These are phyloP conservation scores for Alloplasta piceator DNA, from an alignment of 2,888 invertebrate genomes.

Conservation along the genomic window DNA sequence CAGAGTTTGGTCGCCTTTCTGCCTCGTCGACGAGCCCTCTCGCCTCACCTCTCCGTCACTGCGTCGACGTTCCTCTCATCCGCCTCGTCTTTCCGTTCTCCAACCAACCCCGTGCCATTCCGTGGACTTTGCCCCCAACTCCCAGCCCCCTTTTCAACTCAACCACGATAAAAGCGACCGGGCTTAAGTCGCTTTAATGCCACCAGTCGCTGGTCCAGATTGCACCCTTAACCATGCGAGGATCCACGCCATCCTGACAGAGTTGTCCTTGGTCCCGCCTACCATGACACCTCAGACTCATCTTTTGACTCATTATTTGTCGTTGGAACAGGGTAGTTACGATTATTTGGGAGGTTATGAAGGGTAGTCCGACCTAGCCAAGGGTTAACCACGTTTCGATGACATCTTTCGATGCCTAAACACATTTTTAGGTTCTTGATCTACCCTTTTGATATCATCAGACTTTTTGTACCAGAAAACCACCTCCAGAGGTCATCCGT, in stretches of 20 bases:
- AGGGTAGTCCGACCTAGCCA: no score
- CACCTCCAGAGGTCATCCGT: no score
- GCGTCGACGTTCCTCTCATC: slow-evolving; percentile 50
- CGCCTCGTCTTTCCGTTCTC: slow-evolving; percentile 43
- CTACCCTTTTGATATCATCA: no score
- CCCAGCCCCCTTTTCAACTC: slow-evolving; percentile 10
- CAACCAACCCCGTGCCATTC: slow-evolving; percentile 31
- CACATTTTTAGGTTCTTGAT: no score
- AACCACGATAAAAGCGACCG: slow-evolving; percentile 30
- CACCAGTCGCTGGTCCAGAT: slow-evolving; percentile 9
- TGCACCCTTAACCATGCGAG: slow-evolving; percentile 29
- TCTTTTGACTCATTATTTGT: no score
- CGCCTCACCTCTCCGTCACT: slow-evolving; percentile 63
- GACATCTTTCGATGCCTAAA: no score
- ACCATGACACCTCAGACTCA: no score
- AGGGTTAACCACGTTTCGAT: no score
- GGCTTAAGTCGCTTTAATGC: slow-evolving; percentile 38
- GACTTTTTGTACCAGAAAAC: no score
- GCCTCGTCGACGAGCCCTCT: slow-evolving; percentile 64
- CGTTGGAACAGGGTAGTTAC: no score
- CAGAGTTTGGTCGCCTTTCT: slow-evolving; percentile 64
- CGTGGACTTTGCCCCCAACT: slow-evolving; percentile 27
- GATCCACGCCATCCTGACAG: neutral
- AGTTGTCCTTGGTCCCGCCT: no score
- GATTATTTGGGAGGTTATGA: no score